Conservation (phyloP, 2,797 vertebrate genomes). For the Varecia variegata region DNA sequence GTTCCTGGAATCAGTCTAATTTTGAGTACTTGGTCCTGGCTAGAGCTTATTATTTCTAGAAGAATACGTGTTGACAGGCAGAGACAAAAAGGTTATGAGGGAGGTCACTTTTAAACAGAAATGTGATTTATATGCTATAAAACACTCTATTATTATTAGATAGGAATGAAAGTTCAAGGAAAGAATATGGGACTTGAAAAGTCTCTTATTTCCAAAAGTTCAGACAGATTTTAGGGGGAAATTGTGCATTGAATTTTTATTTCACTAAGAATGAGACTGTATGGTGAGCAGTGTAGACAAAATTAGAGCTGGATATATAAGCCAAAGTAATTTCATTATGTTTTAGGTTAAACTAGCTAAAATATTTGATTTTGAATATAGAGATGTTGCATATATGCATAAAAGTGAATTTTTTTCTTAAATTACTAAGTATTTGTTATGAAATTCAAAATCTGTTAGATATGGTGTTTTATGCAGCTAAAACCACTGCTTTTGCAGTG, state of each 20-base stretch:
- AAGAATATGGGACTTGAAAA: slow-evolving; percentile 70
- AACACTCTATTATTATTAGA: slow-evolving; percentile 77
- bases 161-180: slow-evolving; percentile 62
- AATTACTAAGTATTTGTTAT: background rate
- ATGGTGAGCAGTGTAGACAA: background rate
- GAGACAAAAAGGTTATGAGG: slow-evolving; percentile 72
- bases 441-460: background rate
- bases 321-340: background rate
- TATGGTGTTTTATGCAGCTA: background rate
- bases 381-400: background rate
- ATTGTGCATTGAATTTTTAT: slow-evolving; percentile 56
- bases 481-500: background rate
- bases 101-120: slow-evolving; percentile 77
- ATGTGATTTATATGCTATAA: slow-evolving; percentile 80
- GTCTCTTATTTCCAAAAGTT: slow-evolving; percentile 68
- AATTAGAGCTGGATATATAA: background rate
- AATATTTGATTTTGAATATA: slow-evolving; percentile 15
- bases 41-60: slow-evolving; percentile 69
- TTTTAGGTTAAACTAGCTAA: slow-evolving; percentile 1
- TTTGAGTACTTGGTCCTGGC: slow-evolving; percentile 54
- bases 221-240: slow-evolving; percentile 58
- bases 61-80: slow-evolving; percentile 75
- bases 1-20: slow-evolving; percentile 75
- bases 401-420: background rate
- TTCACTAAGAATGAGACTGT: background rate